These are phyloP conservation scores for Eclectus roratus DNA, from an alignment of 2,113 vertebrate genomes.

Conservation along the genomic window DNA sequence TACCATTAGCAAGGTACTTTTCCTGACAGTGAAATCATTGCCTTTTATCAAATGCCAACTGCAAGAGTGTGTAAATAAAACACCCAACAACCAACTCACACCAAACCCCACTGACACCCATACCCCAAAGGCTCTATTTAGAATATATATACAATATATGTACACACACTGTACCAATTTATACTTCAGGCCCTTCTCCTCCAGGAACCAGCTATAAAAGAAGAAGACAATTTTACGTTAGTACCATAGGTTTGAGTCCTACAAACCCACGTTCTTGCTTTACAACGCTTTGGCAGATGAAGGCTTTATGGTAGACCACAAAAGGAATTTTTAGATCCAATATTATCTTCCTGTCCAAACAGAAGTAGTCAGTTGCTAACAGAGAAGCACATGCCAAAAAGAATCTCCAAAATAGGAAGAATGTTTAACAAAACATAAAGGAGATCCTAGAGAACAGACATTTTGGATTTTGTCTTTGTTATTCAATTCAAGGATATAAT, in stretches of 20 bases:
- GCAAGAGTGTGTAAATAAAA: background rate
- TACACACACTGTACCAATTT: constrained; percentile 3
- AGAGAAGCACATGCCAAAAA: background rate
- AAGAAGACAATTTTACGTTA: background rate
- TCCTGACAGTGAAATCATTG: constrained; percentile 37
- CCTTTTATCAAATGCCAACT: constrained; percentile 17
- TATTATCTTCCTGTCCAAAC: background rate
- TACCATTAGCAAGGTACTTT: background rate
- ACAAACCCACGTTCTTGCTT: background rate
- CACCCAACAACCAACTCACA: background rate
- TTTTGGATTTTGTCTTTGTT: background rate
- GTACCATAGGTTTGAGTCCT: background rate
- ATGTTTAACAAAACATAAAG: background rate
- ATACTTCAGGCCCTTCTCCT: constrained; percentile 97
- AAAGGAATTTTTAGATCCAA: background rate
- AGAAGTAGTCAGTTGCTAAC: background rate
- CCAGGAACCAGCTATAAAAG: constrained; percentile 90
- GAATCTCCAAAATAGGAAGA: background rate
- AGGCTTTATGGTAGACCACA: background rate
- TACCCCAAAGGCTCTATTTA: background rate
- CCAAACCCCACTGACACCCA: background rate
- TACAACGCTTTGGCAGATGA: background rate
- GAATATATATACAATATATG: background rate
- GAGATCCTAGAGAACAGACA: background rate
- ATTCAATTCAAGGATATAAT: background rate